Percentiles rank a stretch among this genome's conserved stretches.
phyloP scores from a whole-genome alignment of 2,888 invertebrate species.

The Elgonia sp. region DNA sequence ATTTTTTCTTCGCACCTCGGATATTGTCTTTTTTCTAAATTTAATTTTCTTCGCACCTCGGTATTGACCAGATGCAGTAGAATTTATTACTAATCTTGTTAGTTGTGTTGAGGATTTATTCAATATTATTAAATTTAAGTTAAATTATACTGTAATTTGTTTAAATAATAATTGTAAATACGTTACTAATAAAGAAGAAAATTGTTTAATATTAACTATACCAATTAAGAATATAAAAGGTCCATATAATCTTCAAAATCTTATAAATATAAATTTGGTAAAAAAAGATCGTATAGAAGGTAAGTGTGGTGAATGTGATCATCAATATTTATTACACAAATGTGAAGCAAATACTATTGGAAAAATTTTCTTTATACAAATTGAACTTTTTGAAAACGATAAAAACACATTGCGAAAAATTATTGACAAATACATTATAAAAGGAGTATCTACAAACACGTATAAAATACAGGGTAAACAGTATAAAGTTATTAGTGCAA shows the following conservation, averaged over 20 bases:
- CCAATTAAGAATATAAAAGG: not conserved
- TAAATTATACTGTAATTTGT: not conserved
- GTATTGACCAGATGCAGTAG: too few species aligned
- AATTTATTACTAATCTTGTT: not conserved
- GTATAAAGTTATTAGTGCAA: slow-evolving; percentile 29
- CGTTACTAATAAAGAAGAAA: not conserved
- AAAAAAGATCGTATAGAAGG: slow-evolving; percentile 15
- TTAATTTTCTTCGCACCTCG: too few species aligned
- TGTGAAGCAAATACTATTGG: not conserved
- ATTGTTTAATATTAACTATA: not conserved
- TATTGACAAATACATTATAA: not conserved
- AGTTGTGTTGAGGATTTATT: too few species aligned
- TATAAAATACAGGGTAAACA: not conserved
- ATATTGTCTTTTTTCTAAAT: too few species aligned
- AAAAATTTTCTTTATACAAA: slow-evolving; percentile 1
- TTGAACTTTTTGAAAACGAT: slow-evolving; percentile 23
- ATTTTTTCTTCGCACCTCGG: too few species aligned
- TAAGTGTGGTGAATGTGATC: slow-evolving; percentile 7
- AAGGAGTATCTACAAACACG: slow-evolving; percentile 17
- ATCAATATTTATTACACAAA: slow-evolving; percentile 18
- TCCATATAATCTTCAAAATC: not conserved
- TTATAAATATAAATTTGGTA: not conserved
- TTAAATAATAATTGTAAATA: slow-evolving; percentile 18
- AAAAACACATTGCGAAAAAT: not conserved
- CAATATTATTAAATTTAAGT: too few species aligned